Evolutionary conservation across 2,888 invertebrate species (phyloP).

Genomic region (Temnothorax ravouxi): DNA sequence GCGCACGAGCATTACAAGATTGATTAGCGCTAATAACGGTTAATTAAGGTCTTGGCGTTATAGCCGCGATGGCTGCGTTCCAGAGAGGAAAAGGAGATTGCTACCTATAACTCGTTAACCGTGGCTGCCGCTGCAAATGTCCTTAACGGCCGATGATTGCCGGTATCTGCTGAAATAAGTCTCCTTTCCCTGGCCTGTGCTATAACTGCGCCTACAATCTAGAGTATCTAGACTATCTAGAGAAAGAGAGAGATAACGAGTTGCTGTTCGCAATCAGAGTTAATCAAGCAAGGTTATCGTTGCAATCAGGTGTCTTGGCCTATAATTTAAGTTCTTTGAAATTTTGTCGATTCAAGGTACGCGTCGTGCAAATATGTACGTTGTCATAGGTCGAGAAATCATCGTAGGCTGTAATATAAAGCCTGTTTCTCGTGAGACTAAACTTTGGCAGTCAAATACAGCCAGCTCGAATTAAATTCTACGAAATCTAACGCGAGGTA

Average conservation of each 20-base stretch:
- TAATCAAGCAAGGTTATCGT: slow-evolving; percentile 52
- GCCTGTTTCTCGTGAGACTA: neutral
- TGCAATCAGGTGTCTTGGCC: slow-evolving; percentile 7
- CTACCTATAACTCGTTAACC: slow-evolving; percentile 35
- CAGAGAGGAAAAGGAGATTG: slow-evolving; percentile 35
- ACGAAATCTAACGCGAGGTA: neutral
- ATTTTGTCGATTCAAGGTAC: slow-evolving; percentile 31
- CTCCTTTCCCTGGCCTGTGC: slow-evolving; percentile 18
- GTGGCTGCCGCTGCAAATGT: slow-evolving; percentile 32
- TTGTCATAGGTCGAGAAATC: neutral
- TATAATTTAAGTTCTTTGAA: slow-evolving; percentile 31
- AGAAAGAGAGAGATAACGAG: neutral
- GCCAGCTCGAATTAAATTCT: slow-evolving; percentile 2
- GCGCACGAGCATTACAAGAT: neutral
- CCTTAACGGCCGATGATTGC: slow-evolving; percentile 40
- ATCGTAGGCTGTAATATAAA: neutral
- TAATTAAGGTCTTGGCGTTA: slow-evolving; percentile 7
- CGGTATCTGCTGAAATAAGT: slow-evolving; percentile 36
- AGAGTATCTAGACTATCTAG: neutral
- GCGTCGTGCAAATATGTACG: neutral
- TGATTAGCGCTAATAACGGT: neutral
- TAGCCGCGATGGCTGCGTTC: neutral
- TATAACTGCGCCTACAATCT: slow-evolving; percentile 1
- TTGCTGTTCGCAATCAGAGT: slow-evolving; percentile 28
- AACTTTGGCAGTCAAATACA: neutral